Percentiles rank a stretch among this genome's conserved stretches.
phyloP scores from a whole-genome alignment of 2,888 invertebrate species.

The Plemyria rubiginata region DNA sequence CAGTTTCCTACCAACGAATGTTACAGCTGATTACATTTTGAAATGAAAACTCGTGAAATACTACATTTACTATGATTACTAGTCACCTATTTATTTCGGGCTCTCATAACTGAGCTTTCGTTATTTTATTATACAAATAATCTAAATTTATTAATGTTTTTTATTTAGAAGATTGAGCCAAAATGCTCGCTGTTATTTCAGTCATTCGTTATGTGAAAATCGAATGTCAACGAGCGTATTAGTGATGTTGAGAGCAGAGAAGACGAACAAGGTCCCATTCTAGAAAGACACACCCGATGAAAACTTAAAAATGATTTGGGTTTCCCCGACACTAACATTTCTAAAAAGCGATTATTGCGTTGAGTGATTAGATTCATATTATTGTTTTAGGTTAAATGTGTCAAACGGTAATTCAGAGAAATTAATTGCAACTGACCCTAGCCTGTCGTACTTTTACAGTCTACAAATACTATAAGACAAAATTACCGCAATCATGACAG shows the following conservation, averaged over 20 bases:
- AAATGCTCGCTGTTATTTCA: constrained; percentile 40
- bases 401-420: no score
- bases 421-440: no score
- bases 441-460: no score
- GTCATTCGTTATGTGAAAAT: constrained; percentile 16
- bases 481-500: no score
- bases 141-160: constrained; percentile 68
- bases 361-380: not conserved
- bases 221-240: constrained; percentile 21
- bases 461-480: no score
- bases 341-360: not conserved
- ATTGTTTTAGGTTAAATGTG: no score
- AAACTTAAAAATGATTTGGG: constrained; percentile 14
- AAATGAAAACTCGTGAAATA: constrained; percentile 34
- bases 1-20: constrained; percentile 3
- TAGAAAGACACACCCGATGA: constrained; percentile 21
- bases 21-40: constrained; percentile 19
- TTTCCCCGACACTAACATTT: not conserved
- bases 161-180: constrained; percentile 66
- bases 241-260: constrained; percentile 22
- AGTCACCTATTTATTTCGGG: constrained; percentile 47
- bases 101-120: constrained; percentile 55
- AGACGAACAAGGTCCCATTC: constrained; percentile 20
- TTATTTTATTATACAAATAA: constrained; percentile 62
- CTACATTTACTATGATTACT: constrained; percentile 35